phyloP scores from a whole-genome alignment of 2,797 vertebrate species.

The Arvicola amphibius region DNA sequence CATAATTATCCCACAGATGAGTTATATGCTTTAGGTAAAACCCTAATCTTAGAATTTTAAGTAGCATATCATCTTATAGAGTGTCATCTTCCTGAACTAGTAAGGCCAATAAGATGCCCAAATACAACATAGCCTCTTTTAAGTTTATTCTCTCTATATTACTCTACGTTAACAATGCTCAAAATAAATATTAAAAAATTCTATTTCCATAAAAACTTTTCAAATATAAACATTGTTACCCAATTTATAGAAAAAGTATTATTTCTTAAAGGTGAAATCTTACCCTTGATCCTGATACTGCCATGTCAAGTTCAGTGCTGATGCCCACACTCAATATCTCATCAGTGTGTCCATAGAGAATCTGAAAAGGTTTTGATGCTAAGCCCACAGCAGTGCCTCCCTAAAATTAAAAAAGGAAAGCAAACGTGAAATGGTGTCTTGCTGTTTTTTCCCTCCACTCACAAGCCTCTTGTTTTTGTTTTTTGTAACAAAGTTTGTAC shows the following conservation, averaged over 20 bases:
- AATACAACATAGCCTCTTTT: slow-evolving; percentile 19
- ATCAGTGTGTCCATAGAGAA: slow-evolving; percentile 95
- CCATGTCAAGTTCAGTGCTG: slow-evolving; percentile 98
- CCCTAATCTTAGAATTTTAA: slow-evolving; percentile 44
- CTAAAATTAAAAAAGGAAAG: slow-evolving; percentile 86
- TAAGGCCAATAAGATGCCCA: slow-evolving; percentile 10
- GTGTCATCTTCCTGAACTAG: background rate
- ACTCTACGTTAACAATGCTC: background rate
- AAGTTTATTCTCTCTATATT: background rate
- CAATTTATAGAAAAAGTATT: slow-evolving; percentile 40
- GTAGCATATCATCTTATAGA: slow-evolving; percentile 41
- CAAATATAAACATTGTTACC: slow-evolving; percentile 26
- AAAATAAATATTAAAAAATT: slow-evolving; percentile 36
- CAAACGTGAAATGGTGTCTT: slow-evolving; percentile 32
- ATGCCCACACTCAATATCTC: slow-evolving; percentile 95
- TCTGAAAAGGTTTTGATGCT: slow-evolving; percentile 94
- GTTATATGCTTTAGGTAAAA: slow-evolving; percentile 27
- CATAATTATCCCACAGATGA: slow-evolving; percentile 9
- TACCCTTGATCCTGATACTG: slow-evolving; percentile 96
- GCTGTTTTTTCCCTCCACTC: background rate
- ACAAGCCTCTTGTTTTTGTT: background rate
- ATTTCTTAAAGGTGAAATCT: slow-evolving; percentile 72
- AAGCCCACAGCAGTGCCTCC: slow-evolving; percentile 93
- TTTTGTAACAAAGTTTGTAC: slow-evolving; percentile 4
- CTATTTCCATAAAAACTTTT: background rate